Base-by-base conservation (phyloP, 2,888 invertebrate species). In the Mycalesis mineus region DNA sequence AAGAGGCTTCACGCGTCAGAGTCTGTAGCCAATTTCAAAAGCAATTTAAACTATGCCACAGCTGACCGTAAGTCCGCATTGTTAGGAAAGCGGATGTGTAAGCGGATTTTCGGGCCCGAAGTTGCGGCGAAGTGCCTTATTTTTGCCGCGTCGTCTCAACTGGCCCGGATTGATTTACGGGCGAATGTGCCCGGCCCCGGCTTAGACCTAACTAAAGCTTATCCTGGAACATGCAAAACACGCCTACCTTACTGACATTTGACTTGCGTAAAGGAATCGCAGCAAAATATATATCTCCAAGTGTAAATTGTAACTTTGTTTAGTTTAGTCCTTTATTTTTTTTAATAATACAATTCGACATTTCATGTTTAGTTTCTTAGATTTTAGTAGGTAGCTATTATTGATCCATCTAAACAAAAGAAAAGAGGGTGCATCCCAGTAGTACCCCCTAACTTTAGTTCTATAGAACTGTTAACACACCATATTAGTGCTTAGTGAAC, bases 81-180 rank as follows among this genome's bases (percentile, higher is more conserved):
- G 65, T 65, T 65, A 62, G 65, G 61, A 56, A 60, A 62, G 57
- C 51, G 56, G 60, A 58, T 52, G 52, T 65, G 66, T 67, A 67
- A 67, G 67, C 66, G 66, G 67, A 67, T 67, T 67, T 65, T 63
- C 63, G 57, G 58, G 60, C 57, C n/a, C 61, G 54, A 53, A 64
- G 58, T 65, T 69, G 60, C 53, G 61, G 63, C 53, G 58, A 55
- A 58, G 57, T 68, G 75, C 78, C 75, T 82, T 82, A 82, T 82
- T 84, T 83, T 79, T 80, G 78, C 80, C 75, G 78, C 77, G 77
- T 80, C 76, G 81, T 75, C 75, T 79, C 78, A 82, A 78, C 80
- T 72, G 73, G 70, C 71, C 65, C 67, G 77, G 84, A 85, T 84
- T 88, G 88, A 88, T 88, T 87, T 87, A 88, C 81, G 82, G 79